A percentile compares a stretch with the other conserved stretches of the same genome.
These are phyloP conservation scores for Ceratina calcarata DNA, from an alignment of 1,140 invertebrate species.

Conservation along the genomic window DNA sequence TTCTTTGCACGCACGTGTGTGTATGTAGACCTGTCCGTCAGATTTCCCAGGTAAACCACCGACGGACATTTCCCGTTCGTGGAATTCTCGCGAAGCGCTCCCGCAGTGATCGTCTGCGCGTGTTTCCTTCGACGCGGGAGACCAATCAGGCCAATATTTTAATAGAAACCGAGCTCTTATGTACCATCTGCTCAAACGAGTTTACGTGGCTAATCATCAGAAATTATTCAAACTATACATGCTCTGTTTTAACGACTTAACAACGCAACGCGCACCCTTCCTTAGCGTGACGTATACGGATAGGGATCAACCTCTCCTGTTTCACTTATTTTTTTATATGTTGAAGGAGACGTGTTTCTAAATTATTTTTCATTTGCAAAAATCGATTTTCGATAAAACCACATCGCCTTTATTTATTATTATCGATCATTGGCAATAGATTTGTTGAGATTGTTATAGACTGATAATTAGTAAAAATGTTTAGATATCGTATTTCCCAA, in stretches of 20 bases:
- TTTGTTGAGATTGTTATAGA: constrained; percentile 22
- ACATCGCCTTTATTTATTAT: constrained; percentile 40
- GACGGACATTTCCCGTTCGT: not conserved
- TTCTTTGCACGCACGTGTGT: constrained; percentile 9
- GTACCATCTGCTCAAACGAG: constrained; percentile 16
- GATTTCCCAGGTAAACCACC: not conserved
- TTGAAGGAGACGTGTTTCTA: too few relatives aligned
- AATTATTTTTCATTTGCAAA: too few relatives aligned
- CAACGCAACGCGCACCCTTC: constrained; percentile 41
- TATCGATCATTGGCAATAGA: constrained; percentile 66
- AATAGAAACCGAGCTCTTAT: not conserved
- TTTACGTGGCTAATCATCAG: constrained; percentile 58
- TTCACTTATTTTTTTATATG: too few relatives aligned
- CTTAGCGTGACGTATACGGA: not conserved
- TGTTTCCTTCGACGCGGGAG: not conserved
- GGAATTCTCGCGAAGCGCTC: not conserved
- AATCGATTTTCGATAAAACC: not conserved
- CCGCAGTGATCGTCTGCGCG: constrained; percentile 3
- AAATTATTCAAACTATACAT: constrained; percentile 27
- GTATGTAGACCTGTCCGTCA: not conserved
- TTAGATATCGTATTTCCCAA: not conserved
- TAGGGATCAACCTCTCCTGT: too few relatives aligned
- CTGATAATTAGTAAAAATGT: not conserved
- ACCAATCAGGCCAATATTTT: constrained; percentile 23
- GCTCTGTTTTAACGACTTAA: constrained; percentile 57